Evolutionary conservation across 2,113 vertebrate species (phyloP), one percentile per base, ranked within the genome.

Genomic region (Tauraco erythrolophus): DNA sequence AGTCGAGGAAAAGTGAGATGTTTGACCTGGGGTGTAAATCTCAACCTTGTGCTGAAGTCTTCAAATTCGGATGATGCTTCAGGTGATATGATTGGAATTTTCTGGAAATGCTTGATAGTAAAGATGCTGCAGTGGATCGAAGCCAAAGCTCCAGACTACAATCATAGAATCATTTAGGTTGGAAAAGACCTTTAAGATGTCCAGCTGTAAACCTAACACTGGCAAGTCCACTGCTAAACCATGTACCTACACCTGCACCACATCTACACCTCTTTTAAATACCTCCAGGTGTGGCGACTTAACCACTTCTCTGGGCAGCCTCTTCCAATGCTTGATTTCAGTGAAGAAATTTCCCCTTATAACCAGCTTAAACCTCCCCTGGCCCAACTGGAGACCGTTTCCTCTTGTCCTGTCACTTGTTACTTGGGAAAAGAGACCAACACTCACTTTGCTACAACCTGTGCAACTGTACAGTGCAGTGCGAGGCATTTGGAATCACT

Each of bases 391-490:
- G 35, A 62, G 43, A 43, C 57, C 10, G 2, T 39, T 54, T 69
- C 22, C 27, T 69, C 23, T 72, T 72, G 25, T 7, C 8, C 30
- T 43, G 0, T 48, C 9, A 6, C 33, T 72, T 48, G 6, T 66
- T 66, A 25, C 3, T 50, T 50, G 54, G 33, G n/a, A 43, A 43
- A 16, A 45, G 70, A 45, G 24, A n/a, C 45, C 6, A 22, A 13
- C 6, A 10, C 37, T 9, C 9, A 6, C 24, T 48, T 64, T 0
- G 0, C n/a, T 78, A 11, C 30, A 50, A 6, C 31, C 9, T 53
- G 19, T 58, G 18, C 21, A 37, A 23, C 14, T 18, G 24, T 10
- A 19, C 50, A 7, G 3, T 0, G 0, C 28, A 50, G 9, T 41
- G 27, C 15, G 23, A 66, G 14, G 37, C 4, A 5, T 75, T 70